Percentiles rank a stretch among this genome's conserved stretches.
Evolutionary conservation across 2,888 invertebrate genomes (phyloP).

Genomic region (Autographa gamma): DNA sequence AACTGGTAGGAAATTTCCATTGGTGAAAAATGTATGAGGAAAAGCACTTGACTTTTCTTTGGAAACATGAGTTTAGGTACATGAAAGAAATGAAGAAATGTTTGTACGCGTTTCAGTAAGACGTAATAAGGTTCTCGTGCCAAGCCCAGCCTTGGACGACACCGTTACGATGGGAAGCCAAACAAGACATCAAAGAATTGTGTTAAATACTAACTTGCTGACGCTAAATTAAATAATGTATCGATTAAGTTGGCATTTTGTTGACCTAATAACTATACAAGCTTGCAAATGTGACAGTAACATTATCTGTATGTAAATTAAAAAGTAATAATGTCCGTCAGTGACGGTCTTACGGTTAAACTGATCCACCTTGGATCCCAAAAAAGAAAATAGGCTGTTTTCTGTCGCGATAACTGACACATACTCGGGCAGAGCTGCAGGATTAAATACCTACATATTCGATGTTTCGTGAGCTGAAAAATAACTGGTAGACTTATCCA

Average conservation of each 20-base stretch:
- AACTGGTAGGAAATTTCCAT: background rate
- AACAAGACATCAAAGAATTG: constrained; percentile 18
- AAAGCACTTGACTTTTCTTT: background rate
- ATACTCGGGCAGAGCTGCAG: no score
- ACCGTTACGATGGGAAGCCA: constrained; percentile 20
- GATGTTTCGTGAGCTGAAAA: no score
- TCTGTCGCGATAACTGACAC: no score
- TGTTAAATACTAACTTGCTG: constrained; percentile 28
- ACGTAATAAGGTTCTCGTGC: constrained; percentile 16
- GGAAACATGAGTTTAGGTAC: background rate
- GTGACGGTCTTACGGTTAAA: no score
- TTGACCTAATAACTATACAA: constrained; percentile 26
- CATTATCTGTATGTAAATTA: no score
- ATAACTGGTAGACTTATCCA: no score
- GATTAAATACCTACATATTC: no score
- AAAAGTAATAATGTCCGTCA: no score
- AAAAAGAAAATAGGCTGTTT: no score
- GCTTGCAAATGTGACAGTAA: background rate
- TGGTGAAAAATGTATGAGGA: background rate
- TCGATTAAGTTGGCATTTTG: constrained; percentile 44
- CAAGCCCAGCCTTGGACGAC: constrained; percentile 21
- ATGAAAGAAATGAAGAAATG: background rate
- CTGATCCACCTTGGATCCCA: no score
- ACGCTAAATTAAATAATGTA: constrained; percentile 27
- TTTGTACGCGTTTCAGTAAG: constrained; percentile 12